Evolutionary conservation across 2,113 vertebrate species (phyloP), one percentile per base, ranked within the genome.

Genomic region (Serinus canaria): DNA sequence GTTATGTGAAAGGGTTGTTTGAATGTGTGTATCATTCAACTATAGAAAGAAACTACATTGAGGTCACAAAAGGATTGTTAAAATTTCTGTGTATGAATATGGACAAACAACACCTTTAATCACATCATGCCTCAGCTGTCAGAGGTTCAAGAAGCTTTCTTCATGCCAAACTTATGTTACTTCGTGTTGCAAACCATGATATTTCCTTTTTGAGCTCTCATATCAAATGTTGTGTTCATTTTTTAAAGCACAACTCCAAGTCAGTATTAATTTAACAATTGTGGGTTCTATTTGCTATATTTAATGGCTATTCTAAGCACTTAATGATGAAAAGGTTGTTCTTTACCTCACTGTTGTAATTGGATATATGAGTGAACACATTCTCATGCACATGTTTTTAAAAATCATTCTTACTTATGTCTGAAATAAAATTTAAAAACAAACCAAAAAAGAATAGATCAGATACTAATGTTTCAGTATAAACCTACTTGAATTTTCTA

Each of bases 371-470:
- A 80, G 66, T 41, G 39, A 96, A 94, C 62, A 95, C 78, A 91
- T 97, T 97, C 96, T 97, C 97, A 97, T 96, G 96, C 96, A 98
- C 91, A 83, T 96, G 84, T 94, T 97, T 96, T 94, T 96, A 94
- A 97, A 98, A 97, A 85, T 53, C 66, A 24, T 95, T 96, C 67
- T 97, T 96, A 92, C 60, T 96, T 97, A 95, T 95, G 84, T 93
- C 94, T 97, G 81, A 97, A 88, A 96, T 97, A 98, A 98, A 97
- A 97, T 67, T 94, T 92, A 93, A 97, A 97, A 95, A 66, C 83
- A 83, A 95, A 93, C 41, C 66, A 96, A 68, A 68, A 74, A 35
- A 91, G 11, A 97, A 96, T 93, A 98, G 94, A 89, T 84, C 84
- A 95, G 68, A 76, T 86, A 66, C 72, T 98, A 98, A 97, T 97